Conservation (phyloP, 1,140 invertebrate species). For the Liolophura sinensis region DNA sequence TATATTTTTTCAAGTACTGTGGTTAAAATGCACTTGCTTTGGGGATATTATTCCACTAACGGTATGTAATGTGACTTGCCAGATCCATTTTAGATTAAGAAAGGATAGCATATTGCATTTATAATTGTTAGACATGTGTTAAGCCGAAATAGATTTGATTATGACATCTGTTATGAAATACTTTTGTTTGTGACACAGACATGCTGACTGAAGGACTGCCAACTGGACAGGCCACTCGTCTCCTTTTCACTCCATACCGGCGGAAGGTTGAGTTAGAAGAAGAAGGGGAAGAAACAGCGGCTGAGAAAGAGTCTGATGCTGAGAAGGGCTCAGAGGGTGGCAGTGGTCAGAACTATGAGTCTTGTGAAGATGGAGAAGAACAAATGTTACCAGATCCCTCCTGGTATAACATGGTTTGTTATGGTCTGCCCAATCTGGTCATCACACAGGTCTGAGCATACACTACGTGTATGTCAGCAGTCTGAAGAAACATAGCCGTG, state of each 20-base stretch:
- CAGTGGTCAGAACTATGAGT: constrained; percentile 1
- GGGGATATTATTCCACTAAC: too few species aligned
- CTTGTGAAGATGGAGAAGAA: constrained; percentile 4
- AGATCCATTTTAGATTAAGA: too few species aligned
- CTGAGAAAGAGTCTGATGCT: constrained; percentile 10
- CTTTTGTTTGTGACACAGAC: constrained; percentile 31
- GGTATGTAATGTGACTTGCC: too few species aligned
- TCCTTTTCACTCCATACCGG: constrained; percentile 39
- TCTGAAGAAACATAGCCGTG: too few species aligned
- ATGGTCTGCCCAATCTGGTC: constrained; percentile 54
- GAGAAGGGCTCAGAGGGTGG: constrained; percentile 12
- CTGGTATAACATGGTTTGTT: constrained; percentile 54
- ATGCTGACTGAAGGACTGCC: constrained; percentile 48
- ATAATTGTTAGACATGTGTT: too few species aligned
- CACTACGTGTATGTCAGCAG: too few species aligned
- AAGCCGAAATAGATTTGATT: too few species aligned
- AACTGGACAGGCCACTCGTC: constrained; percentile 45
- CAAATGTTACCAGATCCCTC: constrained; percentile 5
- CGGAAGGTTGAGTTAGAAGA: constrained; percentile 25
- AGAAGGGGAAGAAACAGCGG: constrained; percentile 24
- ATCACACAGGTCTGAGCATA: constrained; percentile 40
- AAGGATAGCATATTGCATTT: too few species aligned
- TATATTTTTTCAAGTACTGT: too few species aligned
- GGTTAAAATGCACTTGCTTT: too few species aligned
- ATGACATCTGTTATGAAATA: too few species aligned